Base-by-base conservation (phyloP, 2,797 vertebrate species). In the Acropternis orthonyx region DNA sequence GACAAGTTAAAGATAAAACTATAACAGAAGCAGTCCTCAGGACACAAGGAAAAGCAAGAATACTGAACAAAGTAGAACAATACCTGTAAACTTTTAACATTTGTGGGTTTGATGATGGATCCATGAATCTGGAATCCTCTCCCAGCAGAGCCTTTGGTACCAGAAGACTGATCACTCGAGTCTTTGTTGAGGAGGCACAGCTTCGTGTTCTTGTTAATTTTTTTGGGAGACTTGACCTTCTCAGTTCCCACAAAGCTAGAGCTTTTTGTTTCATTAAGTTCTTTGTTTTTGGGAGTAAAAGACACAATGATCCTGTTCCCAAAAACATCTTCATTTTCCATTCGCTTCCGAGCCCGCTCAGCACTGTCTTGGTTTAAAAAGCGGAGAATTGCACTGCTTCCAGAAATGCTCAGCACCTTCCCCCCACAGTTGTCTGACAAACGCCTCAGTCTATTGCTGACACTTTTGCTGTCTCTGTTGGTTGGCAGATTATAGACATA, bases 271-370 rank as follows among this genome's bases (percentile, higher is more conserved):
- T 98, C 98, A 81, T 59, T 96, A 62, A 97, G 63, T 72, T 99
- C 98, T 96, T 97, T 98, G 96, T 97, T 98, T 96, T 98, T 97
- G 12, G 99, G 99, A 94, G 98, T 98, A 96, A 99, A 99, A 28
- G 99, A 99, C 59, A 99, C 98, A 52, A 98, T 95, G 97, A 99
- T 99, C 96, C 98, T 98, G 93, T 97, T 99, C 69, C 99, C 99
- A 96, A 99, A 99, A 63, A 99, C 99, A 27, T 99, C 99, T 96
- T 99, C 99, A 14, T 99, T 99, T 94, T 99, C 99, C 99, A 99
- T 99, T 89, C 99, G 98, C 96, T 99, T 99, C 94, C 98, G 98
- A 56, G 99, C 99, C 4, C 99, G 99, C 12, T 99, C 98, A 2
- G 99, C 99, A 1, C 98, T 99, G 11, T 99, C 99, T 8, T 98